These are phyloP conservation scores for Oryzias celebensis DNA, from an alignment of 2,113 vertebrate species.

Conservation along the genomic window DNA sequence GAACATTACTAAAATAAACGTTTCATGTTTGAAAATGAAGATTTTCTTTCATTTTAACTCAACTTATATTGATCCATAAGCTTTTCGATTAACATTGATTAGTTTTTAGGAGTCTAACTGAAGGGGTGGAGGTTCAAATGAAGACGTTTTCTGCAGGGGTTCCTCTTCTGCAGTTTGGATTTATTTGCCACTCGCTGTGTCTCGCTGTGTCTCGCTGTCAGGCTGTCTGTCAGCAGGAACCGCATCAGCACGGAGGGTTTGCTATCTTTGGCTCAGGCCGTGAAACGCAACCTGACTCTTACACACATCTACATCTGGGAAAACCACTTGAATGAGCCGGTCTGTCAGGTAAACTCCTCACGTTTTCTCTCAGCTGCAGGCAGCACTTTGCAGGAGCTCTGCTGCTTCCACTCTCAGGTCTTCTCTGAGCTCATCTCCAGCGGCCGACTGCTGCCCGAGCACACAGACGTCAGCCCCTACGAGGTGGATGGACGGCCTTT, in stretches of 20 bases:
- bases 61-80: too few species aligned
- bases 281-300: constrained; percentile 72
- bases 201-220: constrained; percentile 3
- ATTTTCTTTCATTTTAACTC: too few species aligned
- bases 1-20: too few species aligned
- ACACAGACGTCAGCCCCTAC: constrained; percentile 83
- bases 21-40: too few species aligned
- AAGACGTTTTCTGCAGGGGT: too few species aligned
- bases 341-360: constrained; percentile 73
- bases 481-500: constrained; percentile 72
- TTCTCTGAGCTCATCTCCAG: constrained; percentile 78
- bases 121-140: too few species aligned
- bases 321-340: constrained; percentile 81
- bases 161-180: background rate
- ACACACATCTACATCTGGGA: constrained; percentile 91
- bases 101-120: too few species aligned
- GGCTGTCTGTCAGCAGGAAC: constrained; percentile 83
- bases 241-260: constrained; percentile 81
- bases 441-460: constrained; percentile 66
- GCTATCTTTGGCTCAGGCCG: constrained; percentile 72
- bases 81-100: too few species aligned
- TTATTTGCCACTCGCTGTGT: background rate
- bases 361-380: background rate
- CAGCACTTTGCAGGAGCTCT: background rate
- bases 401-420: constrained; percentile 69